Conservation (phyloP, 2,888 invertebrate species). For the Hesperia comma region DNA sequence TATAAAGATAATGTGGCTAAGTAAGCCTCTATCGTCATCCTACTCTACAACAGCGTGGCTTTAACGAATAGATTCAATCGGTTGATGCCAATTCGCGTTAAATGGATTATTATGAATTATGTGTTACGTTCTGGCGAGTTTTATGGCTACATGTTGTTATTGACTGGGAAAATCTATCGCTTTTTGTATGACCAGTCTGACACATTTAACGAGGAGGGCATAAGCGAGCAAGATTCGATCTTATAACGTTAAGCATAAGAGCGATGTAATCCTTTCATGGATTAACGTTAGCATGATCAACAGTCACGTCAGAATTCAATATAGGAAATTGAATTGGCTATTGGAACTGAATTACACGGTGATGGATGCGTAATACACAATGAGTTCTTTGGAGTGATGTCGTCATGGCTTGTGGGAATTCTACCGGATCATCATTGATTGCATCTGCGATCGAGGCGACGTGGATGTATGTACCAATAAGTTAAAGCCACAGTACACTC, state of each 20-base stretch:
- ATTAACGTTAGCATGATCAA: slow-evolving; percentile 4
- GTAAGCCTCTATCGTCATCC: slow-evolving; percentile 5
- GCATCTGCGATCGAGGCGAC: neutral
- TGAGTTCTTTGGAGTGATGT: slow-evolving; percentile 10
- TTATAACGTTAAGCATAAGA: neutral
- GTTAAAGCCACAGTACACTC: no score
- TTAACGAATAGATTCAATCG: slow-evolving; percentile 46
- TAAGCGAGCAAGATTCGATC: neutral
- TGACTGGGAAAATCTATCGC: slow-evolving; percentile 38
- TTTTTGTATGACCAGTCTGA: slow-evolving; percentile 21
- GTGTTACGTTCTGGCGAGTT: slow-evolving; percentile 37
- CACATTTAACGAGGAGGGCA: neutral
- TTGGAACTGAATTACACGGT: slow-evolving; percentile 33
- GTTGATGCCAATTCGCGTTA: slow-evolving; percentile 48
- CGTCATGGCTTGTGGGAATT: slow-evolving; percentile 10
- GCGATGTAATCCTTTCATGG: neutral
- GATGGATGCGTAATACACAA: slow-evolving; percentile 23
- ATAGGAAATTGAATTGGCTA: slow-evolving; percentile 35
- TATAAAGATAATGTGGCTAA: no score
- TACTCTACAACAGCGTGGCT: slow-evolving; percentile 31
- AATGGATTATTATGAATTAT: slow-evolving; percentile 49
- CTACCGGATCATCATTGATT: neutral
- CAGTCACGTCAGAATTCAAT: slow-evolving; percentile 34
- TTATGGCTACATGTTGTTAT: slow-evolving; percentile 37
- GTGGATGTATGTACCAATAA: neutral